Conservation (phyloP, 2,113 vertebrate species). For the Procavia capensis region DNA sequence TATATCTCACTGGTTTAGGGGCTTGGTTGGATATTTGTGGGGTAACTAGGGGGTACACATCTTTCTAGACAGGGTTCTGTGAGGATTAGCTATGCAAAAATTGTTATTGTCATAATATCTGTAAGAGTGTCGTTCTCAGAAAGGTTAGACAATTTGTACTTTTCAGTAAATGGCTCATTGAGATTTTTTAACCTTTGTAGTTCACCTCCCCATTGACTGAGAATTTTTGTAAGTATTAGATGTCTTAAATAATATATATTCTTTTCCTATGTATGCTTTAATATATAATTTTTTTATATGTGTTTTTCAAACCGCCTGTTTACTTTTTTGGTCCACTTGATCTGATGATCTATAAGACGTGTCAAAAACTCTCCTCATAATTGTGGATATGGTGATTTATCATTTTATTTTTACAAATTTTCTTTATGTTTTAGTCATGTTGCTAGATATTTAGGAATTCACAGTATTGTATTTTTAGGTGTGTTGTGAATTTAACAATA, state of each 20-base stretch:
- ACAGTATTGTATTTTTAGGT: neutral
- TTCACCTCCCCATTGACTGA: no score
- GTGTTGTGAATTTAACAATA: neutral
- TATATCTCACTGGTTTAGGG: neutral
- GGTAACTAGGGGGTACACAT: neutral
- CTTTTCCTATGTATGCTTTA: neutral
- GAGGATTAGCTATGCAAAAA: neutral
- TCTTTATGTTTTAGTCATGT: no score
- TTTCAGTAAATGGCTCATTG: neutral
- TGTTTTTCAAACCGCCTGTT: neutral
- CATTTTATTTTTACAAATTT: neutral
- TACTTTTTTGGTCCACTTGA: neutral
- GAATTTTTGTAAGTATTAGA: no score
- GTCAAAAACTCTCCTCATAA: neutral
- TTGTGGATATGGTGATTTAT: neutral
- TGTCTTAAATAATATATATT: no score
- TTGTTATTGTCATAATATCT: neutral
- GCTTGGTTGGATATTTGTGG: neutral
- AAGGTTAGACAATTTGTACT: neutral
- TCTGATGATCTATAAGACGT: neutral
- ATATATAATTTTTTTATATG: neutral
- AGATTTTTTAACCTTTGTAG: neutral
- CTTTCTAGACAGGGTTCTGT: neutral
- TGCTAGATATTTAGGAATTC: no score
- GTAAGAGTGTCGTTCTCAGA: neutral